These are phyloP conservation scores for Hypotaenidia philippensis DNA, from an alignment of 2,797 vertebrate species.

Conservation along the genomic window DNA sequence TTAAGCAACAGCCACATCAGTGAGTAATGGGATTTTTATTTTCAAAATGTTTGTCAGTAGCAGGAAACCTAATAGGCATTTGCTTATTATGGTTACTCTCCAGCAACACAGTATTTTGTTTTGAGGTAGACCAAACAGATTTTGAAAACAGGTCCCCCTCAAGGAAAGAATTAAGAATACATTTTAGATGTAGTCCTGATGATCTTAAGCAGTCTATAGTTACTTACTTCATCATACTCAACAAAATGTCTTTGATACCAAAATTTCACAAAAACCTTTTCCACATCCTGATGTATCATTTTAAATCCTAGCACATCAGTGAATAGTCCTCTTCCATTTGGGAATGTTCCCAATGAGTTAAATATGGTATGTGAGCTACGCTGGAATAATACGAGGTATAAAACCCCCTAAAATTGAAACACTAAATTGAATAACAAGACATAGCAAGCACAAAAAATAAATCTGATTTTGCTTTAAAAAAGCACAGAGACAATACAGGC, in stretches of 20 bases:
- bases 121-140: not conserved
- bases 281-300: not conserved
- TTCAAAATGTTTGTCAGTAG: not conserved
- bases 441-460: not conserved
- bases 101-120: not conserved
- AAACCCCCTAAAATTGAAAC: not conserved
- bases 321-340: not conserved
- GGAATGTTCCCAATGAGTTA: not conserved
- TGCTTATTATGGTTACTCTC: not conserved
- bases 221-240: not conserved
- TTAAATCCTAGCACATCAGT: not conserved
- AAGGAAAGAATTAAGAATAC: not conserved
- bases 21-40: not conserved
- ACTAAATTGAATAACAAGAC: not conserved
- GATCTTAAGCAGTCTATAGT: not conserved
- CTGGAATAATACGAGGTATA: not conserved
- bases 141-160: not conserved
- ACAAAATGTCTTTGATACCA: not conserved
- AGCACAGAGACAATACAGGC: not conserved
- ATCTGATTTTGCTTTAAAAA: conserved; percentile 3
- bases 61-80: not conserved
- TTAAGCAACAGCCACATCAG: not conserved
- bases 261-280: not conserved
- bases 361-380: not conserved
- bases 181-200: not conserved